Base-by-base conservation (phyloP, 1,140 invertebrate species). In the Drosophila obscura region DNA sequence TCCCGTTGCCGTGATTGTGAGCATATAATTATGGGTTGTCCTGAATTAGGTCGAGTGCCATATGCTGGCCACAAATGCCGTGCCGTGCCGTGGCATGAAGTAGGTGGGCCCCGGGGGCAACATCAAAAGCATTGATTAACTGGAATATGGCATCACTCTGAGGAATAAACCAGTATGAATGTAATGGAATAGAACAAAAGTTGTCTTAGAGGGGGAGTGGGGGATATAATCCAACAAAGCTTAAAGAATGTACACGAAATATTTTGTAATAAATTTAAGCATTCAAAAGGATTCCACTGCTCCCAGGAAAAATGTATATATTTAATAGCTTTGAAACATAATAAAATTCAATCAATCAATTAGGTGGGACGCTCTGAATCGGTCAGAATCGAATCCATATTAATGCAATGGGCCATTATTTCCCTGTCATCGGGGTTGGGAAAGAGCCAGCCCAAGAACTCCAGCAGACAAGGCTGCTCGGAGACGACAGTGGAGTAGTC, bases 391-490 rank as follows among this genome's bases (percentile, higher is more conserved):
- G 66, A 28, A 24, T 67, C 39, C 3, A 67, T 31, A 55, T 76
- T 76, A 24, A 67, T 48, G 43, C 75, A 77, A 56, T 64, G 65
- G n/a, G 72, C 72, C 16, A 75, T 52, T 0, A 66, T 22, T 7
- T 63, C 35, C 19, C 13, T 35, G 13, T 61, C 61, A 22, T 77
- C 31, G 3, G 39, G 46, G 0, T 74, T 68, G 0, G 97, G 97
- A 26, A 97, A 93, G 65, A 96, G 95, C 55, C 94, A 94, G 0
- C 97, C 97, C 73, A 97, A 94, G 41, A 94, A 94, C 91, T 97
- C 96, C 11, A 97, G 79, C 5, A 97, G 92, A 7, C 96, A 92
- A 0, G 93, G 93, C 52, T 96, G 95, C n/a, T 93, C 93, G 45
- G 93, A 78, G 1, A 97, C 95, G 0, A 94, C 93, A 4, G 90